phyloP scores from a whole-genome alignment of 2,888 invertebrate genomes.

The Ectropis crepuscularia region DNA sequence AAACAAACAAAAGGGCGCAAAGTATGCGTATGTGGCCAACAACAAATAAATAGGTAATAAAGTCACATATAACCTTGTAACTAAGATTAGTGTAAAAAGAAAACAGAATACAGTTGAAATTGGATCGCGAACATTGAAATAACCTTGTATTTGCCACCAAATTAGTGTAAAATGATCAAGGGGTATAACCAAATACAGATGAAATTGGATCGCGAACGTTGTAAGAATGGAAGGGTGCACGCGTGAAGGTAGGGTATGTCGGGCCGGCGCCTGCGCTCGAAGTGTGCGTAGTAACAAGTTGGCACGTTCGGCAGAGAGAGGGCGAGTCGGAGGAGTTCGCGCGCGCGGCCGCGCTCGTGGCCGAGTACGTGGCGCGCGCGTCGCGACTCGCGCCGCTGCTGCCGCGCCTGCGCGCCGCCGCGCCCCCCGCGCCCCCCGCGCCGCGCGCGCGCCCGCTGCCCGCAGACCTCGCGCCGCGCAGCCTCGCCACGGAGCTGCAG shows the following conservation, averaged over 20 bases:
- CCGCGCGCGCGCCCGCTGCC: slow-evolving; percentile 71
- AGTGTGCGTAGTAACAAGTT: slow-evolving; percentile 22
- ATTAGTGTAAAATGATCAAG: no score
- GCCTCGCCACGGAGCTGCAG: slow-evolving; percentile 71
- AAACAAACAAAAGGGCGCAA: no score
- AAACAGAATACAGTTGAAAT: no score
- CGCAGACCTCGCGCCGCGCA: slow-evolving; percentile 57
- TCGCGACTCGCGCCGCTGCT: slow-evolving; percentile 66
- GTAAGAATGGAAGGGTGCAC: neutral
- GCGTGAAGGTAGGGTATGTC: neutral
- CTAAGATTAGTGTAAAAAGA: no score
- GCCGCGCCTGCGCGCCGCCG: slow-evolving; percentile 52
- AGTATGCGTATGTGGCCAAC: no score
- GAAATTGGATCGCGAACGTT: no score
- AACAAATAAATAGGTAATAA: no score
- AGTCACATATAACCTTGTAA: no score
- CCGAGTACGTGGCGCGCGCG: slow-evolving; percentile 73
- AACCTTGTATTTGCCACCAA: no score
- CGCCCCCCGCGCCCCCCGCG: slow-evolving; percentile 48
- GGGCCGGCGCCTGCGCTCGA: neutral
- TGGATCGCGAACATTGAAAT: no score
- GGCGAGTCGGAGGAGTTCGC: slow-evolving; percentile 33
- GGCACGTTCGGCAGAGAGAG: slow-evolving; percentile 40
- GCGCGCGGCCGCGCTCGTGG: slow-evolving; percentile 46
- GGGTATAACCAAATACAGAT: no score